Base-by-base conservation (phyloP, 1,140 invertebrate species). In the Procambarus virginalis region DNA sequence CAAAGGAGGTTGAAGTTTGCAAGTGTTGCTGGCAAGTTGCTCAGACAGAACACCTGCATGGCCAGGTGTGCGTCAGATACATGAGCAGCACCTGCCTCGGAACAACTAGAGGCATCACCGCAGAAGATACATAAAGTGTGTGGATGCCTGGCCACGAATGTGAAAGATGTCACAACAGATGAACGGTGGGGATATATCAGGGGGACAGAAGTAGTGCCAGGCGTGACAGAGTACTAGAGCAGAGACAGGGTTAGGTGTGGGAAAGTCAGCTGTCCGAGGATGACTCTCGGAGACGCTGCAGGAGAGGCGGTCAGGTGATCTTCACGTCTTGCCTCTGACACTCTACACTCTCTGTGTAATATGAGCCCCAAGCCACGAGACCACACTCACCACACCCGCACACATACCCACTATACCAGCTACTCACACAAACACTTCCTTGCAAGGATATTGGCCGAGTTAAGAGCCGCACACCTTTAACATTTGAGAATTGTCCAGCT, bases 391-490 rank as follows among this genome's bases (percentile, higher is more conserved):
- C 49, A 60, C 34, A 68, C 79, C 14, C 4, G 34, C 80, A 68
- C n/a, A 14, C 60, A 60, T 68, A 48, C 10, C 3, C 80, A 68
- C 78, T 8, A n/a, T n/a, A 8, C 3, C 78, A 34, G n/a, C 14
- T 34, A 81, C n/a, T 55, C 51, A 60, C 79, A 60, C 17, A 49
- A 60, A 22, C 14, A 64, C 8, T 17, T 8, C 20, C 78, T 6
- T 10, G 48, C 17, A 17, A 14, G 76, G 17, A 55, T 17, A 48
- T n/a, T 49, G 45, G 12, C 10, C n/a, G 12, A 3, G 8, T 45
- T 5, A 55, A 60, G 58, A 20, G 58, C 34, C 80, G 46, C 80
- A 46, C 80, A 82, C 58, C 80, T 82, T 82, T 82, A 82, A 82
- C 76, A 8, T 8, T 6, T n/a, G 58, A 64, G 34, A 82, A 55